Percentiles rank a stretch among this genome's conserved stretches.
Conservation (phyloP, 2,888 invertebrate species). For the Cantharis rustica region DNA sequence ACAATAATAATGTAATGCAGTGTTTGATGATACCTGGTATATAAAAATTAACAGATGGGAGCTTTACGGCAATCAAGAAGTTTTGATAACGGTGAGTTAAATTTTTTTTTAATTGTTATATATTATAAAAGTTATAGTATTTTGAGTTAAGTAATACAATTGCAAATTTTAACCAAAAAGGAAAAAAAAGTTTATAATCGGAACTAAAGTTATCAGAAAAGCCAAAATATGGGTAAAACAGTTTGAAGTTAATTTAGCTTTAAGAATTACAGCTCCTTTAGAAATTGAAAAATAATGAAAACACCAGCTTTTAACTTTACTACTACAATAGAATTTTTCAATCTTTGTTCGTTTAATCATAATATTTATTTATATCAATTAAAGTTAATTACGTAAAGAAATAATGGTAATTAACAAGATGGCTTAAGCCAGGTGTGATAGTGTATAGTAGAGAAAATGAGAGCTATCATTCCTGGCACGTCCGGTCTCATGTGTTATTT, state of each 20-base stretch:
- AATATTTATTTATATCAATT: background rate
- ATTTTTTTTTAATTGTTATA: background rate
- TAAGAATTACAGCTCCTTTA: background rate
- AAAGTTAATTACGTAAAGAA: background rate
- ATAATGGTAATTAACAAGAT: background rate
- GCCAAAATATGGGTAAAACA: background rate
- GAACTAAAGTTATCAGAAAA: background rate
- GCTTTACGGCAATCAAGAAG: conserved; percentile 19
- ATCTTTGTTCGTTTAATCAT: background rate
- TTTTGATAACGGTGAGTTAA: conserved; percentile 9
- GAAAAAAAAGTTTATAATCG: background rate
- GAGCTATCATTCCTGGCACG: background rate
- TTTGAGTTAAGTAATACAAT: background rate
- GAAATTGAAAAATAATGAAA: background rate
- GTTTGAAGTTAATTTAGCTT: background rate
- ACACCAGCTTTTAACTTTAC: background rate
- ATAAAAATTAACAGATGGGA: conserved; percentile 9
- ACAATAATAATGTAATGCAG: conserved; percentile 16
- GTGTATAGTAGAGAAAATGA: background rate
- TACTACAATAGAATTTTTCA: background rate
- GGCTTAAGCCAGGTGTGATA: background rate
- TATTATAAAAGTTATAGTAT: background rate
- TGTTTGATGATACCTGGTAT: background rate
- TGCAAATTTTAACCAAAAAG: background rate
- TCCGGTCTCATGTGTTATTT: background rate